Percentiles rank a stretch among this genome's conserved stretches.
Conservation (phyloP, 2,888 invertebrate species). For the Hypomecis punctinalis region DNA sequence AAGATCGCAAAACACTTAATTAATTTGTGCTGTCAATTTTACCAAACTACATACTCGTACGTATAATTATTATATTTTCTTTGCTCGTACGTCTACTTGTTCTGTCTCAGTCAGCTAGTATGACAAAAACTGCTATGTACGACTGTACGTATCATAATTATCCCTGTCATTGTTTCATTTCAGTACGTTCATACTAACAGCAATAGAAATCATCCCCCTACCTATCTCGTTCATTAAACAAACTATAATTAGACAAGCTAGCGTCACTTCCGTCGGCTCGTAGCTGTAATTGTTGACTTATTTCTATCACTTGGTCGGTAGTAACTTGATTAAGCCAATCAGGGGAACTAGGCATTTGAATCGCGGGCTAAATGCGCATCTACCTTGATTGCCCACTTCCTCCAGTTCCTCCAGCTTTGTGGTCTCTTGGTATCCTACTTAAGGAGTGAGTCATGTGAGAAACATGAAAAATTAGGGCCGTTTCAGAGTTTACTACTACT, state of each 20-base stretch:
- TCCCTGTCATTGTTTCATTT: background rate
- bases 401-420: slow-evolving; percentile 30
- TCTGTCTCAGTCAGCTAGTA: background rate
- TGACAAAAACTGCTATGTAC: background rate
- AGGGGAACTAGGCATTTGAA: slow-evolving; percentile 47
- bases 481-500: background rate
- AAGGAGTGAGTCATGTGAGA: slow-evolving; percentile 21
- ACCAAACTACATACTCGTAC: too few species aligned
- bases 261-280: slow-evolving; percentile 58
- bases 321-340: slow-evolving; percentile 61
- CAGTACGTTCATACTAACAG: background rate
- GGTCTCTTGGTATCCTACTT: slow-evolving; percentile 18
- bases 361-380: slow-evolving; percentile 39
- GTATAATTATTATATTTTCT: too few species aligned
- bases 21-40: too few species aligned
- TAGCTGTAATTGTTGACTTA: slow-evolving; percentile 55
- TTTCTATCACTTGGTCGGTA: slow-evolving; percentile 54
- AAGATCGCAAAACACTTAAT: too few species aligned
- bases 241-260: slow-evolving; percentile 37
- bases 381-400: slow-evolving; percentile 46
- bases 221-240: slow-evolving; percentile 16
- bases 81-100: too few species aligned
- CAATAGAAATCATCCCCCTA: slow-evolving; percentile 9
- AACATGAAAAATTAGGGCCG: slow-evolving; percentile 2
- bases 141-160: background rate